Conservation (phyloP, 2,888 invertebrate species). For the Tridacna gigas region DNA sequence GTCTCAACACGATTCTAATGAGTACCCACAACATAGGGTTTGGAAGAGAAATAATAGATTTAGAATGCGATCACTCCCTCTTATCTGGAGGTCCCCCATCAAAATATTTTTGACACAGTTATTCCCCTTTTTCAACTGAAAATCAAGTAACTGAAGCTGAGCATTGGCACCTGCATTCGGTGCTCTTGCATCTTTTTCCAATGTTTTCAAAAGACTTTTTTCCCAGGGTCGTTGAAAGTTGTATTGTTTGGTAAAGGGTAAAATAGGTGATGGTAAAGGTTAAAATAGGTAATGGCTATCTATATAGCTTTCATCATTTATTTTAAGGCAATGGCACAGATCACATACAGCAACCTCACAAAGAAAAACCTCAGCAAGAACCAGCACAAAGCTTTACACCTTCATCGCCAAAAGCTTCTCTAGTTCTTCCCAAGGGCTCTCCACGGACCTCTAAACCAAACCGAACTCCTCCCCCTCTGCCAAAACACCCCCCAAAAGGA, state of each 20-base stretch:
- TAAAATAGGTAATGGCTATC: not conserved
- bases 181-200: not conserved
- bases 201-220: not conserved
- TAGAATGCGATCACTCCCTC: too few species aligned
- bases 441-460: slow-evolving; percentile 3
- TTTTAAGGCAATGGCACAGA: not conserved
- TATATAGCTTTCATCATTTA: not conserved
- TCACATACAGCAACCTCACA: not conserved
- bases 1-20: too few species aligned
- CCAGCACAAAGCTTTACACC: slow-evolving; percentile 11
- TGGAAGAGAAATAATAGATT: too few species aligned
- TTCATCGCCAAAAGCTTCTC: slow-evolving; percentile 53
- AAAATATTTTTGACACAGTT: too few species aligned
- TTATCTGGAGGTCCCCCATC: too few species aligned
- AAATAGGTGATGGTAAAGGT: not conserved
- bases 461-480: slow-evolving; percentile 61
- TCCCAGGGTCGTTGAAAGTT: too few species aligned
- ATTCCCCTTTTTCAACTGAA: too few species aligned
- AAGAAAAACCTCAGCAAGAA: slow-evolving; percentile 10
- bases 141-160: too few species aligned
- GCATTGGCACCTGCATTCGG: too few species aligned
- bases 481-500: slow-evolving; percentile 60
- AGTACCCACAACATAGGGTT: too few species aligned
- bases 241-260: not conserved
- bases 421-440: slow-evolving; percentile 47